Percentiles rank a stretch among this genome's conserved stretches.
Conservation (phyloP, 2,113 vertebrate genomes). For the Raja brachyura region DNA sequence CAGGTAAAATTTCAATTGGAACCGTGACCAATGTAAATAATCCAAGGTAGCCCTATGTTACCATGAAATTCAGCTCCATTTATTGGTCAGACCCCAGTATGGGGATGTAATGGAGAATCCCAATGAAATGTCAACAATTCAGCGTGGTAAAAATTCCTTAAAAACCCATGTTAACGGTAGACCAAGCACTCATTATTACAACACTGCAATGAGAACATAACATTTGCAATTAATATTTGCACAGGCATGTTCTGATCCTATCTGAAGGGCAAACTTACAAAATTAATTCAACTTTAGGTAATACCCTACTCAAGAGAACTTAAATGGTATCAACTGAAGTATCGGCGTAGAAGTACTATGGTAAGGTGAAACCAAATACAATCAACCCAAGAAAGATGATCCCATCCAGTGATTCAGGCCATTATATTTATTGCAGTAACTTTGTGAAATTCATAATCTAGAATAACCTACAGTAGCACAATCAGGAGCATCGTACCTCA, state of each 20-base stretch:
- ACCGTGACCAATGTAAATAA: not conserved
- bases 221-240: not conserved
- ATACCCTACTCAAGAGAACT: not conserved
- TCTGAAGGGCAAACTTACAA: not conserved
- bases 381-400: not conserved
- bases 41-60: not conserved
- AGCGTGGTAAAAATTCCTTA: not conserved
- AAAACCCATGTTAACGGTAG: not conserved
- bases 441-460: not conserved
- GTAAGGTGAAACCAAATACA: not conserved
- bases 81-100: not conserved
- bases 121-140: not conserved
- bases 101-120: no score
- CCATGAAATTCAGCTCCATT: not conserved
- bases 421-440: not conserved
- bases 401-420: not conserved
- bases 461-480: not conserved
- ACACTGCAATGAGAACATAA: not conserved
- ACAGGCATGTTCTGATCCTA: not conserved
- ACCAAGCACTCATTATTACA: not conserved
- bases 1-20: constrained; percentile 44
- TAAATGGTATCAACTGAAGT: not conserved
- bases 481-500: not conserved
- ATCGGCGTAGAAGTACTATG: not conserved
- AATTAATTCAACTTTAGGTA: not conserved